Percentiles rank a stretch among this genome's conserved stretches.
These are phyloP conservation scores for Perca fluviatilis DNA, from an alignment of 2,113 vertebrate genomes.

Conservation along the genomic window DNA sequence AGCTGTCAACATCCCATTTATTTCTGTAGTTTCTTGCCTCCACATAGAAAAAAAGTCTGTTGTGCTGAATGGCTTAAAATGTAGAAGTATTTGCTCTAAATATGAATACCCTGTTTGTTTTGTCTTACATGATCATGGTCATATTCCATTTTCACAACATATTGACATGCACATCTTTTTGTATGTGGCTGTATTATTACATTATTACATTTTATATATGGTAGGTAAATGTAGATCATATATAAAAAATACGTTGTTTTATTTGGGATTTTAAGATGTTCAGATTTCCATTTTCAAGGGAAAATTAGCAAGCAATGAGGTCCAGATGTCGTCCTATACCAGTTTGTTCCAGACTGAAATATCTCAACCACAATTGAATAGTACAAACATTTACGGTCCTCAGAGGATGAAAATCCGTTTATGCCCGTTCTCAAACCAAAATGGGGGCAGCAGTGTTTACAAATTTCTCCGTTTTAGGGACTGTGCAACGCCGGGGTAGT, in stretches of 20 bases:
- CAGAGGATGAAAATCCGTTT: neutral
- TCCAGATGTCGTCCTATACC: neutral
- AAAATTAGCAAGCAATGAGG: too few relatives aligned
- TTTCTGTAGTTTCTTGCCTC: neutral
- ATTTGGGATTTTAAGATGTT: neutral
- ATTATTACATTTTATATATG: too few relatives aligned
- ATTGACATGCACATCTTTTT: too few relatives aligned
- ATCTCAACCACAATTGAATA: neutral
- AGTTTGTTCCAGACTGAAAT: neutral
- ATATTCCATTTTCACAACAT: neutral
- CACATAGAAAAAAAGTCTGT: neutral
- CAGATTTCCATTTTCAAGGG: neutral
- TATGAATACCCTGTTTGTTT: neutral
- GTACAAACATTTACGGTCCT: neutral
- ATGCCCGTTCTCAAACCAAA: too few relatives aligned
- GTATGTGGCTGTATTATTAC: too few relatives aligned
- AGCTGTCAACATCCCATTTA: slow-evolving; percentile 4
- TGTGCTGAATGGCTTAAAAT: neutral
- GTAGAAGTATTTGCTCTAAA: neutral
- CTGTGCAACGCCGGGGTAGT: too few relatives aligned
- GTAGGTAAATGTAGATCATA: too few relatives aligned
- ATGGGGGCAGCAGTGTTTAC: too few relatives aligned
- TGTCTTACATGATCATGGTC: neutral
- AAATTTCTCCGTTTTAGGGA: too few relatives aligned
- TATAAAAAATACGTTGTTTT: too few relatives aligned